Conservation (phyloP, 2,113 vertebrate genomes). For the Ameiurus melas region DNA sequence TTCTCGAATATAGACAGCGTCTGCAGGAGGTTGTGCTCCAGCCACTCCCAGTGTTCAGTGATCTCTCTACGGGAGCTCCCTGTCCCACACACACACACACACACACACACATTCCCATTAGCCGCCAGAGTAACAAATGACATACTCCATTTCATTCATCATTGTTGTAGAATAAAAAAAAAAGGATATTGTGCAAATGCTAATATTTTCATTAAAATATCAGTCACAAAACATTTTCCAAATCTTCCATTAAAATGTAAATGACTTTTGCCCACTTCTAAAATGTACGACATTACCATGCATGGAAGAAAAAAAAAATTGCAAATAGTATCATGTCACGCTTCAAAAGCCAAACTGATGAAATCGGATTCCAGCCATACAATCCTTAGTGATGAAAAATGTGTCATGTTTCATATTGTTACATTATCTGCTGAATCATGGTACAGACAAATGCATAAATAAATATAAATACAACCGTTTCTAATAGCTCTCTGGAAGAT, state of each 20-base stretch:
- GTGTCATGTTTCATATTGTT: not conserved
- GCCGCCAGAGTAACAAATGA: not conserved
- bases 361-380: not conserved
- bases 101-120: not conserved
- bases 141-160: not conserved
- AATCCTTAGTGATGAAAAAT: not conserved
- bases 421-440: not conserved
- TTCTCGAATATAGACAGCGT: conserved; percentile 98
- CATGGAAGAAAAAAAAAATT: not conserved
- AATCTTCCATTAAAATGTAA: not conserved
- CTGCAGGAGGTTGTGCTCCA: conserved; percentile 95
- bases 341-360: not conserved
- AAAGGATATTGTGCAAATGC: not conserved
- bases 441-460: not conserved
- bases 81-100: conserved; percentile 54
- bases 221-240: not conserved
- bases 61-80: conserved; percentile 94
- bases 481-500: not conserved
- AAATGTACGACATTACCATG: no score
- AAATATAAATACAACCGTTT: not conserved
- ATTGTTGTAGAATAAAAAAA: not conserved
- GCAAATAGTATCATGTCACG: not conserved
- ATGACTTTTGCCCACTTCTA: not conserved
- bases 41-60: conserved; percentile 99
- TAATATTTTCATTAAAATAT: not conserved